Base-by-base conservation (phyloP, 2,113 vertebrate species). In the Amia ocellicauda region DNA sequence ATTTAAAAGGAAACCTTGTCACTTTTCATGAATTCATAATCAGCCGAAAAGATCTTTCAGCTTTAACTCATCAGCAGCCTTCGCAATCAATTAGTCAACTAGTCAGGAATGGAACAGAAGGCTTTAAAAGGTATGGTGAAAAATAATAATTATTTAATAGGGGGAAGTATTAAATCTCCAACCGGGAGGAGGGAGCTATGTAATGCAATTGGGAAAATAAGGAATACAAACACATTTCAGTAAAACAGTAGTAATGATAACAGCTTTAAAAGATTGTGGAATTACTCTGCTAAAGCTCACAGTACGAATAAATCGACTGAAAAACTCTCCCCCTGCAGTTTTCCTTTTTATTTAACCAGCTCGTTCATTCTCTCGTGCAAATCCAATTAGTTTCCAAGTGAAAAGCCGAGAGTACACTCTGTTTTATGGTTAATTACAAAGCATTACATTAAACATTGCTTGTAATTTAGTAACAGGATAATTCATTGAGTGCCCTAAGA, bases 41-140 rank as follows among this genome's bases (percentile, higher is more conserved):
- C 47, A 27, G 28, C 42, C 28, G 27, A 60, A 64, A 40, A 51
- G 65, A 56, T 65, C 60, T 59, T 63, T 64, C 63, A 50, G 59
- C 43, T 66, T 66, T 58, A 63, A 68, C 36, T 62, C 57, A 14
- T 59, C 66, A 31, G 65, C 16, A 26, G 61, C 47, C 50, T 69
- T 63, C 45, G 26, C 62, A 60, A 57, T 70, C 62, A 70, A 68
- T 75, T 72, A 70, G 70, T 61, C 58, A 36, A n/a, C 68, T 55
- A 54, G 40, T 67, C 23, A 31, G 45, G 26, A 20, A 31, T 17
- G 45, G 47, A 27, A 36, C 54, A 31, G 27, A 61, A 31, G 23
- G 51, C 26, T 22, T 24, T 19, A 56, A n/a, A 20, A 52, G 54
- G 23, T 26, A 28, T 13, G 7, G 10, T 2, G 1, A 23, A 31